Percentiles rank a stretch among this genome's conserved stretches.
Evolutionary conservation across 2,888 invertebrate genomes (phyloP).

Genomic region (Lycocerus yunnanus): DNA sequence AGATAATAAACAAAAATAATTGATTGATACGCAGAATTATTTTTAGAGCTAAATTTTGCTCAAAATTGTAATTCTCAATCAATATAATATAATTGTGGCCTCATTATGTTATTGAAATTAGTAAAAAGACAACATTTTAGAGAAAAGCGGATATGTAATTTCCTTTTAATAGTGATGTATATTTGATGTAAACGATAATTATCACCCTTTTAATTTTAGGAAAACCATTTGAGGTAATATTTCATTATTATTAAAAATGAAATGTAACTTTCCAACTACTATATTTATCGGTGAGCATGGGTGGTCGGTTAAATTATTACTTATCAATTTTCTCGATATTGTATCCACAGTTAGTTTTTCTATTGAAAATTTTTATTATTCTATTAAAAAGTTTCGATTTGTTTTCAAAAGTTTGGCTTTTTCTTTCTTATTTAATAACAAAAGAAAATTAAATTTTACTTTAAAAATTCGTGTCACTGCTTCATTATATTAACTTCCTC

Average conservation of each 20-base stretch:
- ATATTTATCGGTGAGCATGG: background rate
- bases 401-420: background rate
- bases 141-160: background rate
- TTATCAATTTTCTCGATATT: background rate
- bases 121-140: background rate
- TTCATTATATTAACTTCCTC: background rate
- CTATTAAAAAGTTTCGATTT: background rate
- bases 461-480: background rate
- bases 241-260: background rate
- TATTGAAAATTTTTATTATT: background rate
- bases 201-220: background rate
- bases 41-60: background rate
- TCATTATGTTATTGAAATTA: background rate
- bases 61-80: background rate
- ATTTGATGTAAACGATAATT: background rate
- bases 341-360: background rate
- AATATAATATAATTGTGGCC: background rate
- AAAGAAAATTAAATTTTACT: background rate
- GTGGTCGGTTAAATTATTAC: background rate
- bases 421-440: background rate
- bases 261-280: background rate
- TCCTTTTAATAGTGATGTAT: background rate
- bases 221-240: background rate
- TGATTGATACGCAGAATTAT: too few relatives aligned
- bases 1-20: too few relatives aligned